Conservation (phyloP, 2,113 vertebrate species). For the Sorex araneus region DNA sequence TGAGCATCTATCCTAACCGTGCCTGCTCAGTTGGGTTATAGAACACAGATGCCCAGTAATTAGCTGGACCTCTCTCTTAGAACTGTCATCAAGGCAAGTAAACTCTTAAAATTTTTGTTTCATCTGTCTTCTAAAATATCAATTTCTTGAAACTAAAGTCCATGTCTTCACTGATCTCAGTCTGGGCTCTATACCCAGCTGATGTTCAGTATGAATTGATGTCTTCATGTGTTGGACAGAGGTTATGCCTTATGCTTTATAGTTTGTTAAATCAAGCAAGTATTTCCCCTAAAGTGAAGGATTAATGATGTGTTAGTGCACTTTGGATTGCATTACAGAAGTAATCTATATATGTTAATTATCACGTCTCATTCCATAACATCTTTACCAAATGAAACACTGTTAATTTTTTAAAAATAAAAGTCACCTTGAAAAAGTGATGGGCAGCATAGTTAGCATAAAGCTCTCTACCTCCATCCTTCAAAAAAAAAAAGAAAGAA, state of each 20-base stretch:
- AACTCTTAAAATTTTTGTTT: background rate
- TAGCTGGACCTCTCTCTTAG: slow-evolving; percentile 4
- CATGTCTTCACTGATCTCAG: background rate
- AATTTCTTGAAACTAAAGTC: slow-evolving; percentile 33
- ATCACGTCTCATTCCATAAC: slow-evolving; percentile 62
- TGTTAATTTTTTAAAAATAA: slow-evolving; percentile 59
- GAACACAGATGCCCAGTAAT: background rate
- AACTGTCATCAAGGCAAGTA: slow-evolving; percentile 7
- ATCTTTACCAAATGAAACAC: slow-evolving; percentile 69
- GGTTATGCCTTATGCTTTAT: slow-evolving; percentile 18
- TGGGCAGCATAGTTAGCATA: slow-evolving; percentile 10
- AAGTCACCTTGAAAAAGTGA: slow-evolving; percentile 73
- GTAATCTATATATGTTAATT: slow-evolving; percentile 76
- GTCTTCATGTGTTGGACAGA: background rate
- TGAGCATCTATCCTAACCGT: background rate
- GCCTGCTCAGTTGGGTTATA: background rate
- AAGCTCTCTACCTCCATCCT: background rate
- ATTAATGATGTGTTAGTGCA: slow-evolving; percentile 65
- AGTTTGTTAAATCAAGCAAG: slow-evolving; percentile 55
- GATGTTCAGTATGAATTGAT: slow-evolving; percentile 63
- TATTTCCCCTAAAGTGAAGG: slow-evolving; percentile 64
- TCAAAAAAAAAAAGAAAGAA: too few relatives aligned
- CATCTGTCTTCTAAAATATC: background rate
- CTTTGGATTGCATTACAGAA: slow-evolving; percentile 65
- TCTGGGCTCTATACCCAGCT: background rate